Evolutionary conservation across 2,797 vertebrate species (phyloP).

Genomic region (Halcyon chelicuti): DNA sequence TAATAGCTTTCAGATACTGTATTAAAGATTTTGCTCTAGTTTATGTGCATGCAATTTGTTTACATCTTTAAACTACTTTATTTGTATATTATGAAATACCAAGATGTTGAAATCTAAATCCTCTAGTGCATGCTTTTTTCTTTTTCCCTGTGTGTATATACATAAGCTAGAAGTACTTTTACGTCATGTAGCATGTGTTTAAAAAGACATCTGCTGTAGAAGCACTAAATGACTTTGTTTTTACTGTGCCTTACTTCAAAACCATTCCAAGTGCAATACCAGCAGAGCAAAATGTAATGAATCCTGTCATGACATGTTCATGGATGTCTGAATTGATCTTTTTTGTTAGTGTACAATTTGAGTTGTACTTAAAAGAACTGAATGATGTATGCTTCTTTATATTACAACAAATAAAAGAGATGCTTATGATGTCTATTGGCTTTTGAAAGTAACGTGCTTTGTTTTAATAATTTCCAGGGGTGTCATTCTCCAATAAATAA

Average conservation of each 20-base stretch:
- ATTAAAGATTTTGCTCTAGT: constrained; percentile 75
- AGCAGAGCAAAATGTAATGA: constrained; percentile 63
- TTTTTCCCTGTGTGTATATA: constrained; percentile 60
- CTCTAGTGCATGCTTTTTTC: constrained; percentile 73
- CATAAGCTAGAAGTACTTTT: constrained; percentile 72
- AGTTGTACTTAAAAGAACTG: constrained; percentile 65
- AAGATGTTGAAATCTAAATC: constrained; percentile 56
- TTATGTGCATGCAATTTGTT: constrained; percentile 78
- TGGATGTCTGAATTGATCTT: constrained; percentile 51
- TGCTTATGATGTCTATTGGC: background rate
- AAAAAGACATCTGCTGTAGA: constrained; percentile 70
- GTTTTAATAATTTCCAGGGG: background rate
- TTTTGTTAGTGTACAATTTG: constrained; percentile 51
- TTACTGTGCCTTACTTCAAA: constrained; percentile 73
- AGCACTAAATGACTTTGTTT: constrained; percentile 75
- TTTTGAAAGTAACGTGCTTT: background rate
- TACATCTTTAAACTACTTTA: constrained; percentile 76
- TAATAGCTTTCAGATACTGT: constrained; percentile 76
- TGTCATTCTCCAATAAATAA: background rate
- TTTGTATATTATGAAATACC: constrained; percentile 76
- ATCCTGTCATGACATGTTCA: constrained; percentile 49
- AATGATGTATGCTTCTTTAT: constrained; percentile 74
- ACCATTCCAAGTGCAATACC: constrained; percentile 77
- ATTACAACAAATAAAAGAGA: constrained; percentile 70
- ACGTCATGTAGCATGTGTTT: constrained; percentile 69